Conservation (phyloP, 1,140 invertebrate genomes). For the Halictus rubicundus region DNA sequence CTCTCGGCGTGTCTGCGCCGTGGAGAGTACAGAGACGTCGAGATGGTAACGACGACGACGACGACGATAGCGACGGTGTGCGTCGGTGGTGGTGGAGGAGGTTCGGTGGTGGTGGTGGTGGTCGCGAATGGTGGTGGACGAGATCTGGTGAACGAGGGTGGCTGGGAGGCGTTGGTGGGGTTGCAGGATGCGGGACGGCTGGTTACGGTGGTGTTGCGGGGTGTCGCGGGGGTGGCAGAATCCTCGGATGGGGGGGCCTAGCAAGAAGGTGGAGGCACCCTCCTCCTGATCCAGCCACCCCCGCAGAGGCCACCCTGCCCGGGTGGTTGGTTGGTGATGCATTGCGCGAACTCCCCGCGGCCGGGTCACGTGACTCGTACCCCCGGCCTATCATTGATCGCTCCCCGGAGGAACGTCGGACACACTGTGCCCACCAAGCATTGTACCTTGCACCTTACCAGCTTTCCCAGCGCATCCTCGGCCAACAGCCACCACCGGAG, state of each 20-base stretch:
- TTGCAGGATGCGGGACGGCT: constrained; percentile 61
- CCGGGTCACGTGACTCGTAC: constrained; percentile 78
- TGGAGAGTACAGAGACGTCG: constrained; percentile 47
- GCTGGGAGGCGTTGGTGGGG: constrained; percentile 55
- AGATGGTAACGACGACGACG: constrained; percentile 32
- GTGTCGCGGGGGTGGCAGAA: constrained; percentile 54
- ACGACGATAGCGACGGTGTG: not conserved
- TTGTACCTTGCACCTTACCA: constrained; percentile 65
- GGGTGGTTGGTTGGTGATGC: constrained; percentile 79
- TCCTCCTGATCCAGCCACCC: no score
- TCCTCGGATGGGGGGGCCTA: constrained; percentile 24
- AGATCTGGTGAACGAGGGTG: constrained; percentile 56
- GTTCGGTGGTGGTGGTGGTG: constrained; percentile 7
- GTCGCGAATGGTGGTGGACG: constrained; percentile 15
- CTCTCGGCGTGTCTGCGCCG: constrained; percentile 65
- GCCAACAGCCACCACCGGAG: constrained; percentile 11
- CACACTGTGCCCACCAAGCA: constrained; percentile 70
- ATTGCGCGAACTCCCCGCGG: constrained; percentile 80
- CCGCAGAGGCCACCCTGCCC: constrained; percentile 21
- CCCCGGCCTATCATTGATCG: constrained; percentile 79
- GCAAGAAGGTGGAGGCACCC: constrained; percentile 27
- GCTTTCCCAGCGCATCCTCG: constrained; percentile 55
- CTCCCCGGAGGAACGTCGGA: constrained; percentile 78
- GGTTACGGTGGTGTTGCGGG: constrained; percentile 67
- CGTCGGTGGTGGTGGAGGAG: no score